These are phyloP conservation scores for Cyprinodon diabolis DNA, from an alignment of 2,797 vertebrate genomes.

Conservation along the genomic window DNA sequence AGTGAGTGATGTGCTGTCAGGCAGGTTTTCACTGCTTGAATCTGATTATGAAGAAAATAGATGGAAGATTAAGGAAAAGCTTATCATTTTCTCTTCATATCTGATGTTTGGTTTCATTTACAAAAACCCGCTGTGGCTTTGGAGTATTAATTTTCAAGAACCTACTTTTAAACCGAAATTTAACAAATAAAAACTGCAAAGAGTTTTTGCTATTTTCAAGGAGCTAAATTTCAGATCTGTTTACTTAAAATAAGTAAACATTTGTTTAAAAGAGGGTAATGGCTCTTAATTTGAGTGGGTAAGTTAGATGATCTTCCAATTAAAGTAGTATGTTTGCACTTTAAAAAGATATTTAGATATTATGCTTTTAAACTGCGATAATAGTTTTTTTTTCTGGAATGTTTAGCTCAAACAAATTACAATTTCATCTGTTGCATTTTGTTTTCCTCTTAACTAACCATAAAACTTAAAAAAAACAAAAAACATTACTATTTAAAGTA, in stretches of 20 bases:
- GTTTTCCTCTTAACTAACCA: not conserved
- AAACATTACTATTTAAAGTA: not conserved
- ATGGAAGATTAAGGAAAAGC: constrained; percentile 46
- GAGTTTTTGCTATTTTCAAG: no score
- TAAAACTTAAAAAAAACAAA: not conserved
- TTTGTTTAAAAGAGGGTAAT: no score
- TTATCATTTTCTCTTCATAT: constrained; percentile 27
- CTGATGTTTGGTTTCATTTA: not conserved
- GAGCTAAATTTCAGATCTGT: not conserved
- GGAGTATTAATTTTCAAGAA: not conserved
- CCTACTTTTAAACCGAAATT: not conserved
- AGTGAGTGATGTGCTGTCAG: constrained; percentile 52
- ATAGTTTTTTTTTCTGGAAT: no score
- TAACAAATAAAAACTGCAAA: not conserved
- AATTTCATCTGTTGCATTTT: no score
- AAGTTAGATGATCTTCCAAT: no score
- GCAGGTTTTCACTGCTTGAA: constrained; percentile 25
- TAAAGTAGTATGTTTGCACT: no score
- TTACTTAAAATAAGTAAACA: no score
- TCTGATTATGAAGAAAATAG: constrained; percentile 44
- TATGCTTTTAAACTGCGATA: no score
- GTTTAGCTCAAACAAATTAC: no score
- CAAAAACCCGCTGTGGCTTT: not conserved
- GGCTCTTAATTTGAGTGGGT: no score
- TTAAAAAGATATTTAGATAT: no score